Evolutionary conservation across 2,113 vertebrate genomes (phyloP).

Genomic region (Melanotaenia duboulayi): DNA sequence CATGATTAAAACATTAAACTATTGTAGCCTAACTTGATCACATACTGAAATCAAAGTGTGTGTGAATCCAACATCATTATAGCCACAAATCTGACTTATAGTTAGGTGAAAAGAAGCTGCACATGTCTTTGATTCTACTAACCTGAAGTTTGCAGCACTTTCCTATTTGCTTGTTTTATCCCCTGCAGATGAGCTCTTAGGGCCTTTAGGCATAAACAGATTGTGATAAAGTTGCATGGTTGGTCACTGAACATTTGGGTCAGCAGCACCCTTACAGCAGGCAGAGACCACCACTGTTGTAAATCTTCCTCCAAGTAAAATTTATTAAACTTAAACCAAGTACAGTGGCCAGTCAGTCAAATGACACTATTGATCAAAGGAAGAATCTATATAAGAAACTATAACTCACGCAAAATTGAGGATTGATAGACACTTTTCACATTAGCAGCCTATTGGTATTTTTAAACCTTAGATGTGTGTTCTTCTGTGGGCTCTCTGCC

Average conservation of each 20-base stretch:
- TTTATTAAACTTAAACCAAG: slow-evolving; percentile 47
- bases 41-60: not conserved
- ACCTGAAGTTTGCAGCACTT: not conserved
- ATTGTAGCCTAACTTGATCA: not conserved
- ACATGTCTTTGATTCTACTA: not conserved
- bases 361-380: slow-evolving; percentile 64
- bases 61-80: not conserved
- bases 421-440: slow-evolving; percentile 62
- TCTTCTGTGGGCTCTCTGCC: slow-evolving; percentile 68
- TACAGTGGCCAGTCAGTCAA: slow-evolving; percentile 51
- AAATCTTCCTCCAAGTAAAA: slow-evolving; percentile 51
- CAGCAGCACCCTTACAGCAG: slow-evolving; percentile 34
- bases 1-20: not conserved
- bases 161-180: not conserved
- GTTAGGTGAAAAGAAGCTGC: not conserved
- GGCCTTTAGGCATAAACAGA: slow-evolving; percentile 24
- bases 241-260: slow-evolving; percentile 50
- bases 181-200: not conserved
- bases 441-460: slow-evolving; percentile 62
- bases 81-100: not conserved
- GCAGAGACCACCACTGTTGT: slow-evolving; percentile 32
- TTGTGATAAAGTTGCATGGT: slow-evolving; percentile 23
- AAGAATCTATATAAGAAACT: slow-evolving; percentile 55
- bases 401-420: slow-evolving; percentile 54
- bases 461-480: slow-evolving; percentile 56